Conservation (phyloP, 2,113 vertebrate species). For the Xiphophorus couchianus region DNA sequence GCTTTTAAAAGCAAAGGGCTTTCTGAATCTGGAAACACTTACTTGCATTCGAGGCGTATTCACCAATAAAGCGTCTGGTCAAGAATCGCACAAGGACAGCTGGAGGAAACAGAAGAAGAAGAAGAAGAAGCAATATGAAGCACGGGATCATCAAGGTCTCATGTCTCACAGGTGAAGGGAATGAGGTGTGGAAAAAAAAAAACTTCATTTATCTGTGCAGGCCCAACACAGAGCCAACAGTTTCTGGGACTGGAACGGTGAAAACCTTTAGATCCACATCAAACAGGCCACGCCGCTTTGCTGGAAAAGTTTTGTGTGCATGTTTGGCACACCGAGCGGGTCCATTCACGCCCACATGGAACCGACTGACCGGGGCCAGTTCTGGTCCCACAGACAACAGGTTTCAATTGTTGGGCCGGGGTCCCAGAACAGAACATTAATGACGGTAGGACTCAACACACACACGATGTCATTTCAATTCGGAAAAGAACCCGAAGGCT, state of each 20-base stretch:
- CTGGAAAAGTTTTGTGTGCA: conserved; percentile 27
- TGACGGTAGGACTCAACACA: conserved; percentile 5
- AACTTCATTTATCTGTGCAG: conserved; percentile 6
- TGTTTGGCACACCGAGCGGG: conserved; percentile 40
- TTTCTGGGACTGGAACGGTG: conserved; percentile 10
- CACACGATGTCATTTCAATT: background rate
- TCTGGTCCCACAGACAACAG: conserved; percentile 40
- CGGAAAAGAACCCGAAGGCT: background rate
- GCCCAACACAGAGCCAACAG: conserved; percentile 6
- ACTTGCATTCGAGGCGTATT: conserved; percentile 81
- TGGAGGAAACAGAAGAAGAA: conserved; percentile 44
- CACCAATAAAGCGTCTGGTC: conserved; percentile 82
- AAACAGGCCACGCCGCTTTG: conserved; percentile 37
- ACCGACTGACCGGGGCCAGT: conserved; percentile 19
- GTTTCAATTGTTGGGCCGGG: conserved; percentile 37
- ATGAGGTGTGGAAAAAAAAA: background rate
- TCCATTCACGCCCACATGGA: conserved; percentile 28
- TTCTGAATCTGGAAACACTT: conserved; percentile 58
- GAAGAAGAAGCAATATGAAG: conserved; percentile 26
- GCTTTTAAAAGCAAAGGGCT: no score
- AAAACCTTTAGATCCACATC: conserved; percentile 45
- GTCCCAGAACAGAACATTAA: conserved; percentile 22
- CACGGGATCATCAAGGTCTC: conserved; percentile 16
- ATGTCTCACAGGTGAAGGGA: conserved; percentile 34
- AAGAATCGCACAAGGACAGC: conserved; percentile 81